Evolutionary conservation across 2,888 invertebrate species (phyloP), one percentile per base, ranked within the genome.

Genomic region (Perdita meconis): DNA sequence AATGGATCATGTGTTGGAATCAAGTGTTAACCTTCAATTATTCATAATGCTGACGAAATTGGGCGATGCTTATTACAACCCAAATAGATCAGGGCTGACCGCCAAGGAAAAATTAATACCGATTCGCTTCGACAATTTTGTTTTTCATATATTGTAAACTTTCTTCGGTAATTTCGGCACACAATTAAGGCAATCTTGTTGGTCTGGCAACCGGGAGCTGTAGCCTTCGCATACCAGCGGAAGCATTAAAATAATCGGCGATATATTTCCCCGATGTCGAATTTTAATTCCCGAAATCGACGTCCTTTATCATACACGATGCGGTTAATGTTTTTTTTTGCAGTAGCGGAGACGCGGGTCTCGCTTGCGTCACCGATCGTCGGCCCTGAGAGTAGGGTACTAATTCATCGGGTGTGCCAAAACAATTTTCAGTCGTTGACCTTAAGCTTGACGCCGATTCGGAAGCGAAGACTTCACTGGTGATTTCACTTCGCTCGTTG

Each of bases 401-500:
- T 40, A 44, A 78, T 64, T 71, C 60, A 67, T 76, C 50, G 50
- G 47, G 30, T 16, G 26, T 67, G 55, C 51, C 38, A 70, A 63
- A 70, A 70, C 40, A 64, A 71, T 79, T 64, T 38, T 64, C 66
- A 50, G 59, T 64, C 71, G 60, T 60, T 72, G 67, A 56, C 63
- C 75, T 84, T 75, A 78, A 53, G 12, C 26, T 6, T 30, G 16
- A 53, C 40, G 51, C 19, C 59, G 56, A 55, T 50, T 30, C 4
- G 24, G 13, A 34, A 55, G 47, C 42, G 53, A 16, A 57, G 44
- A 51, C 30, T 38, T 16, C n/a, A n/a, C n/a, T n/a, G 66, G 42
- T 64, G 36, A 84, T 82, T 84, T 84, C 82, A 84, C 84, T 84
- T 84, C 80, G 61, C 66, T 42, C 67, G 60, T 44, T 61, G 61